Conservation (phyloP, 2,113 vertebrate species). For the Callipepla squamata region DNA sequence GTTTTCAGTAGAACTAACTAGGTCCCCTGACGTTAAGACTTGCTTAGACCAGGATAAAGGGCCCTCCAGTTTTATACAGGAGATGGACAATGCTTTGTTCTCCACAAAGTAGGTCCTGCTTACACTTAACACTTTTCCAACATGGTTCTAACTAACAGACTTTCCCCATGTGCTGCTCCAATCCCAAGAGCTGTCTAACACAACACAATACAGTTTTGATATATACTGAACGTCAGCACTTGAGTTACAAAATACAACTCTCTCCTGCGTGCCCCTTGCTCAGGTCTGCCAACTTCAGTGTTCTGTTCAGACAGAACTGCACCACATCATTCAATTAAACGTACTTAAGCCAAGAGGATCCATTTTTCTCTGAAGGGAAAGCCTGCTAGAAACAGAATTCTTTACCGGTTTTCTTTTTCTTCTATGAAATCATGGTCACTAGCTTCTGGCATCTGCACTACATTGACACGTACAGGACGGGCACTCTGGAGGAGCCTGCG, state of each 20-base stretch:
- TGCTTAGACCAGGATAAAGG: neutral
- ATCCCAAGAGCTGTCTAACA: neutral
- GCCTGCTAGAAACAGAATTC: neutral
- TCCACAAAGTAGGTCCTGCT: neutral
- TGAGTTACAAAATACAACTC: neutral
- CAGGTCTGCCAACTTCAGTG: neutral
- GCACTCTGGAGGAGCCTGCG: conserved; percentile 95
- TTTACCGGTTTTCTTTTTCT: conserved; percentile 95
- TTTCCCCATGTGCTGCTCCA: neutral
- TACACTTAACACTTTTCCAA: neutral
- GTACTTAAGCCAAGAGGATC: neutral
- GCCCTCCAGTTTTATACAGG: neutral
- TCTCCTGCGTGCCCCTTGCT: neutral
- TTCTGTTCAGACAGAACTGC: neutral
- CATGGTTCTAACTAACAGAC: neutral
- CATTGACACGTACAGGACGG: conserved; percentile 91
- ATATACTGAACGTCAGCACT: fast-evolving
- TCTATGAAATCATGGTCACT: conserved; percentile 98
- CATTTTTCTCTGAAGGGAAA: neutral
- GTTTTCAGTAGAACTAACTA: neutral
- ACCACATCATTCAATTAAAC: neutral
- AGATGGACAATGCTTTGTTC: neutral
- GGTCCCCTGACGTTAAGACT: neutral
- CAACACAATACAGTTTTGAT: neutral
- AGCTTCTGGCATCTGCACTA: conserved; percentile 93